Evolutionary conservation across 2,797 vertebrate genomes (phyloP).

Genomic region (Anguilla pacifica): DNA sequence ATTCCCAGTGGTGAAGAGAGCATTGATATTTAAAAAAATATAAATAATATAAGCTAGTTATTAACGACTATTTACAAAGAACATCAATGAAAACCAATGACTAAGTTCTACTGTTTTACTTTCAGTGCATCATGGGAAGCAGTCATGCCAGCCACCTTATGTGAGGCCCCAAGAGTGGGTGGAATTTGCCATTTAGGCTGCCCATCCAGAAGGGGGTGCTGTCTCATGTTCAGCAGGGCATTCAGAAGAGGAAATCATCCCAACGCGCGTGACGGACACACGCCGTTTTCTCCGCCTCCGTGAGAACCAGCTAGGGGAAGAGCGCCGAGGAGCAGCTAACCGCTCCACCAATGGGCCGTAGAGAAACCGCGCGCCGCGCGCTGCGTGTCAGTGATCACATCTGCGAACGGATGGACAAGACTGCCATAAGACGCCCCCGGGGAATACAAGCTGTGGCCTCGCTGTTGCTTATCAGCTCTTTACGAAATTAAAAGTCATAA

Average conservation of each 20-base stretch:
- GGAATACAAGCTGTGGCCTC: constrained; percentile 2
- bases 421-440: neutral
- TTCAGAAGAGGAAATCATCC: neutral
- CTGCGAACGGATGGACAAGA: neutral
- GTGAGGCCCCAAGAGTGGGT: neutral
- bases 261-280: neutral
- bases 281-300: neutral
- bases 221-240: neutral
- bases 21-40: neutral
- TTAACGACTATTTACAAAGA: neutral
- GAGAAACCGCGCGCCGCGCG: neutral
- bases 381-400: constrained; percentile 8
- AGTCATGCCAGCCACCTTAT: neutral
- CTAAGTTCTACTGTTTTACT: neutral
- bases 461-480: constrained; percentile 21
- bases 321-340: neutral
- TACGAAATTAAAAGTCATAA: constrained; percentile 15
- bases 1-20: neutral
- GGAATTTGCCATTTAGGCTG: neutral
- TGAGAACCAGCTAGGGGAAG: neutral
- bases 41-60: neutral
- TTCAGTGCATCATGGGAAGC: neutral
- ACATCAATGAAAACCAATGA: neutral
- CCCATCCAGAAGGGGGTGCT: neutral
- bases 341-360: neutral